These are phyloP conservation scores for Harpalus rubripes DNA, from an alignment of 2,888 invertebrate species.

Conservation along the genomic window DNA sequence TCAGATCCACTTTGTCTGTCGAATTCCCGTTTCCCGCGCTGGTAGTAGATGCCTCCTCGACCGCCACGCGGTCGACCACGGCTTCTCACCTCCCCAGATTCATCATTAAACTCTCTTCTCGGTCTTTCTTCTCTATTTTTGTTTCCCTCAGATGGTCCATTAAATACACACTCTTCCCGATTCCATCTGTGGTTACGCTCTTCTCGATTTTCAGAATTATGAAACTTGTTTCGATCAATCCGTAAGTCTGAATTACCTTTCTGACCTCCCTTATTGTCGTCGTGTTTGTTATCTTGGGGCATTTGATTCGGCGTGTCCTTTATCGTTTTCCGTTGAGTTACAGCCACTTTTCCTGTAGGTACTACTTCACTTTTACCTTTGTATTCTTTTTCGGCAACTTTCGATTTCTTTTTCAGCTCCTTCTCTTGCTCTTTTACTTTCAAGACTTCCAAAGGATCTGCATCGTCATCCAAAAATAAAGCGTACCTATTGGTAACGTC, in stretches of 20 bases:
- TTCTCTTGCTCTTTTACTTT: constrained; percentile 89
- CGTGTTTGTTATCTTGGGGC: constrained; percentile 81
- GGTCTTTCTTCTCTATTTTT: constrained; percentile 73
- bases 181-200: constrained; percentile 85
- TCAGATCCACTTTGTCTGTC: constrained; percentile 97
- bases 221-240: constrained; percentile 78
- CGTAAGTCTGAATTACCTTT: constrained; percentile 71
- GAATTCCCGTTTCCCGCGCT: constrained; percentile 93
- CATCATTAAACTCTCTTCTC: constrained; percentile 70
- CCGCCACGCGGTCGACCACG: constrained; percentile 76
- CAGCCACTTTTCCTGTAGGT: constrained; percentile 80
- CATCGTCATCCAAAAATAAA: constrained; percentile 91
- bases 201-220: constrained; percentile 83
- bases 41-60: constrained; percentile 78
- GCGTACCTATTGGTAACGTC: constrained; percentile 92
- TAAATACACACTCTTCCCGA: constrained; percentile 81
- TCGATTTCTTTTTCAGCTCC: constrained; percentile 90
- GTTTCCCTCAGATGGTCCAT: constrained; percentile 75
- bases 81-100: constrained; percentile 72
- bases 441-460: constrained; percentile 90
- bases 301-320: constrained; percentile 84
- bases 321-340: constrained; percentile 80
- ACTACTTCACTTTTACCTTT: constrained; percentile 81
- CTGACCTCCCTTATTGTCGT: constrained; percentile 74
- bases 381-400: constrained; percentile 89